Evolutionary conservation across 2,888 invertebrate species (phyloP).

Genomic region (Drosophila leonis): DNA sequence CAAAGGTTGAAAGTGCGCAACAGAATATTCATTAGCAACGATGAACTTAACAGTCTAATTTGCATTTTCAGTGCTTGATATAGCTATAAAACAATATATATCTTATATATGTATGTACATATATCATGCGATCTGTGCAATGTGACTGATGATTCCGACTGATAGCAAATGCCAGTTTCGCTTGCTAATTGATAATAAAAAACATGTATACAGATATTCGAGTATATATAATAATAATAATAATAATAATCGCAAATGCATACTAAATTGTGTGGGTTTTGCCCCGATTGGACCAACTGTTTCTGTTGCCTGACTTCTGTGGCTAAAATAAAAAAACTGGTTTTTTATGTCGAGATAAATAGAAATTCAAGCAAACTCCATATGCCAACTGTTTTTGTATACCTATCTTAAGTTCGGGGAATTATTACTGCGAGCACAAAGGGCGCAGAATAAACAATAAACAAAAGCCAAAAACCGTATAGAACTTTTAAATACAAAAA

Average conservation of each 20-base stretch:
- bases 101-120: background rate
- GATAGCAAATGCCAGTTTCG: slow-evolving; percentile 13
- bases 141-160: background rate
- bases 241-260: slow-evolving; percentile 23
- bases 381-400: slow-evolving; percentile 5
- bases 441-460: slow-evolving; percentile 16
- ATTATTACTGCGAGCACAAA: slow-evolving; percentile 15
- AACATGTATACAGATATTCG: background rate
- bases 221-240: slow-evolving; percentile 14
- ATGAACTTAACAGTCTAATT: slow-evolving; percentile 31
- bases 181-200: slow-evolving; percentile 31
- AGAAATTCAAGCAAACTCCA: slow-evolving; percentile 22
- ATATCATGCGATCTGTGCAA: slow-evolving; percentile 15
- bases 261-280: slow-evolving; percentile 34
- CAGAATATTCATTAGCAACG: background rate
- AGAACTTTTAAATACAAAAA: background rate
- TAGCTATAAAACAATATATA: background rate
- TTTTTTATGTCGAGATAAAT: slow-evolving; percentile 22
- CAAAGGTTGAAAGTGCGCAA: slow-evolving; percentile 17
- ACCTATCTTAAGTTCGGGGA: slow-evolving; percentile 25
- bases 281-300: slow-evolving; percentile 18
- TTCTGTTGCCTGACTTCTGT: slow-evolving; percentile 2
- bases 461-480: slow-evolving; percentile 7
- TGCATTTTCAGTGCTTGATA: background rate
- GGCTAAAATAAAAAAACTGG: slow-evolving; percentile 26